Evolutionary conservation across 2,113 vertebrate genomes (phyloP).

Genomic region (Mobula birostris): DNA sequence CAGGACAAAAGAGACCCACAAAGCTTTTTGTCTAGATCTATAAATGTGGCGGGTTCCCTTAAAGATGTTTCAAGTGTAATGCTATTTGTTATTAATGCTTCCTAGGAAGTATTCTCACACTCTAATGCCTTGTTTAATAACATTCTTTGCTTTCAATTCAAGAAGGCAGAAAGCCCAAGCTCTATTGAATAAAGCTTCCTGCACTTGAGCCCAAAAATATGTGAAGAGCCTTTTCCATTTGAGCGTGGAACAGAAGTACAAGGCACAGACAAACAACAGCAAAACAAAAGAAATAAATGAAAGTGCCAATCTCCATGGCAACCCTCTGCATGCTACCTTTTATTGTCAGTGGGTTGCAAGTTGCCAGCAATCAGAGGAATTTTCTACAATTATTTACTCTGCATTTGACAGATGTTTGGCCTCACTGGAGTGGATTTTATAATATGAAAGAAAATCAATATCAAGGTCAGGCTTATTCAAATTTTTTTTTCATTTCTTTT

Average conservation of each 20-base stretch:
- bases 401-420: not conserved
- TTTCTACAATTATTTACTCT: conserved; percentile 39
- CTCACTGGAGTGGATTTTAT: conserved; percentile 16
- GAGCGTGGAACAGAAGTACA: conserved; percentile 34
- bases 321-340: conserved; percentile 14
- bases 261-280: conserved; percentile 33
- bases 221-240: conserved; percentile 37
- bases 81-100: conserved; percentile 24
- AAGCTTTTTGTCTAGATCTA: not conserved
- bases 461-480: not conserved
- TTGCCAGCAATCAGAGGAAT: conserved; percentile 35
- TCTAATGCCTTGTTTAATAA: conserved; percentile 36
- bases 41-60: conserved; percentile 4
- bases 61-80: conserved; percentile 30
- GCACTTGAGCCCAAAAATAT: conserved; percentile 35
- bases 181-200: conserved; percentile 26
- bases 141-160: conserved; percentile 33
- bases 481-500: not conserved
- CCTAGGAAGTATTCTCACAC: conserved; percentile 31
- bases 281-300: conserved; percentile 38
- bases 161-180: conserved; percentile 24
- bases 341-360: conserved; percentile 3
- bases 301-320: conserved; percentile 37
- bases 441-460: not conserved
- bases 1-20: not conserved